These are phyloP conservation scores for Chrysemys picta DNA, from an alignment of 2,113 vertebrate species.

Conservation along the genomic window DNA sequence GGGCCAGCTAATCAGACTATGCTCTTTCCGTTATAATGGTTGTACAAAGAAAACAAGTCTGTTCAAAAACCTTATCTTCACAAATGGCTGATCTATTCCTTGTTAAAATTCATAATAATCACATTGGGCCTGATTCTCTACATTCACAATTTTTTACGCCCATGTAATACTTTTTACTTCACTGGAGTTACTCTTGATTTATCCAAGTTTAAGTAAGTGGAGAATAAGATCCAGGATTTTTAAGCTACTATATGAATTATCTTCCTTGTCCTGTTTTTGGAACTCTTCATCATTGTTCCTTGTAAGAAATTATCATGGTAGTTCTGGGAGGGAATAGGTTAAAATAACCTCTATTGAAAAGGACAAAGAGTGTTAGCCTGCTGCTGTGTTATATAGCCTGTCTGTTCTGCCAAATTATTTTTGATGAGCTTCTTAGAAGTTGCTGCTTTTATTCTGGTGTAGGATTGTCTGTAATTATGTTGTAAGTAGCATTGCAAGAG, in stretches of 20 bases:
- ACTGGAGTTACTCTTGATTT: constrained; percentile 42
- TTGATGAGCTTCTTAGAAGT: constrained; percentile 65
- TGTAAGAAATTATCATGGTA: constrained; percentile 57
- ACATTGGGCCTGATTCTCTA: neutral
- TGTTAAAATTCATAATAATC: neutral
- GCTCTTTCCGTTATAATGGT: neutral
- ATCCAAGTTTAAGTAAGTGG: constrained; percentile 35
- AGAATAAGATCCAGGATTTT: constrained; percentile 48
- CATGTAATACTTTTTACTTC: constrained; percentile 11
- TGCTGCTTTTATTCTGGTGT: constrained; percentile 61
- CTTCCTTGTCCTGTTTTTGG: constrained; percentile 11
- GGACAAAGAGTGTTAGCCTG: constrained; percentile 47
- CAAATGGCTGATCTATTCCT: neutral
- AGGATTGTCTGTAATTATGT: constrained; percentile 75
- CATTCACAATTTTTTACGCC: neutral
- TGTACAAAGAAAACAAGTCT: neutral
- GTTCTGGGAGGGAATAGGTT: constrained; percentile 64
- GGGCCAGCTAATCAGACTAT: neutral
- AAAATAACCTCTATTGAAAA: constrained; percentile 70
- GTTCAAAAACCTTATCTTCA: neutral
- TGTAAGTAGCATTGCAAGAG: constrained; percentile 71
- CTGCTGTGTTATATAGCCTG: constrained; percentile 57
- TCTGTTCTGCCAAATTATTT: constrained; percentile 75
- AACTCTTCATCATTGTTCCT: constrained; percentile 59
- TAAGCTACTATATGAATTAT: constrained; percentile 47